phyloP scores from a whole-genome alignment of 2,797 vertebrate genomes.

The Peromyscus melanophrys region DNA sequence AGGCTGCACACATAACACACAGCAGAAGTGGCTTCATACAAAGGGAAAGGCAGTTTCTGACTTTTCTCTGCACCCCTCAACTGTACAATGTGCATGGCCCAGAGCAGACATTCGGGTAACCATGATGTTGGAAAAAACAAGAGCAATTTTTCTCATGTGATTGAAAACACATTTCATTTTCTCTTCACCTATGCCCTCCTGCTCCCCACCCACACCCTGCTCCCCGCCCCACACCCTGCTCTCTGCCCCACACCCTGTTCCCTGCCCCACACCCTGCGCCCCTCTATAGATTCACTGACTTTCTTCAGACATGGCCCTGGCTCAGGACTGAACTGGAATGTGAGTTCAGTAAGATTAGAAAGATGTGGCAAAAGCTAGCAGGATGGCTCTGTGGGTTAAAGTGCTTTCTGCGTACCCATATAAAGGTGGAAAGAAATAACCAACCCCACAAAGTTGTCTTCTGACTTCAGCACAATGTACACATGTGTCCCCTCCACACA shows the following conservation, averaged over 20 bases:
- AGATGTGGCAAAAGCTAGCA: background rate
- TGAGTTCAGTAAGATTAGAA: background rate
- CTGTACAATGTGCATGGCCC: background rate
- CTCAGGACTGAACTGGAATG: background rate
- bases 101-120: background rate
- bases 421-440: background rate
- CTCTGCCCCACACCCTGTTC: background rate
- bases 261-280: too few species aligned
- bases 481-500: background rate
- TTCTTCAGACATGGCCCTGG: background rate
- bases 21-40: background rate
- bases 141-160: background rate
- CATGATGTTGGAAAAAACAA: background rate
- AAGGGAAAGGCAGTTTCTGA: background rate
- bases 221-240: too few species aligned
- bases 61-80: background rate
- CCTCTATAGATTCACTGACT: background rate
- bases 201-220: too few species aligned
- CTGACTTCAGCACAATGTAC: background rate
- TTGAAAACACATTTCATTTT: background rate
- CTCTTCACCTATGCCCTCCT: background rate
- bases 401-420: background rate
- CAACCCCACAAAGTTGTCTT: background rate
- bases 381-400: background rate
- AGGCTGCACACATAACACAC: background rate